Conservation (phyloP, 2,797 vertebrate species). For the Cygnus olor region DNA sequence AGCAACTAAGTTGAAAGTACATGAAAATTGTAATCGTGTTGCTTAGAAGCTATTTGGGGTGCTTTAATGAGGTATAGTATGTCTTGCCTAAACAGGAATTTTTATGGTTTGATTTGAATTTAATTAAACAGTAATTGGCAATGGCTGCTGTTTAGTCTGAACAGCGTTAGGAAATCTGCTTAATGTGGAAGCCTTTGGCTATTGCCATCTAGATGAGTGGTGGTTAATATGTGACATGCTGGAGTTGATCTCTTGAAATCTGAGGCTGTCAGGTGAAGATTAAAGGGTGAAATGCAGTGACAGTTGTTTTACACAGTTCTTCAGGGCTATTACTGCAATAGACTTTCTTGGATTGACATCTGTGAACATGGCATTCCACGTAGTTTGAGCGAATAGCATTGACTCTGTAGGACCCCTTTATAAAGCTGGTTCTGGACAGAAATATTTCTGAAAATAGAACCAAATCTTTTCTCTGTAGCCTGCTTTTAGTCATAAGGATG, state of each 20-base stretch:
- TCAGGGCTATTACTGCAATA: background rate
- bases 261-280: background rate
- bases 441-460: background rate
- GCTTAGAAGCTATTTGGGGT: background rate
- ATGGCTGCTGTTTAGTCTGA: background rate
- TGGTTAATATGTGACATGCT: background rate
- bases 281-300: background rate
- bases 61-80: background rate
- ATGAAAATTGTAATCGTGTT: rapidly evolving
- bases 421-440: background rate
- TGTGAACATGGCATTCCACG: rapidly evolving
- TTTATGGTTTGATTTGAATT: background rate
- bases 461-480: background rate
- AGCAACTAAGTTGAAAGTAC: background rate
- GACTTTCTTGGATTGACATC: background rate
- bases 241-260: background rate
- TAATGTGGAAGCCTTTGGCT: background rate
- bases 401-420: background rate
- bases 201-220: rapidly evolving
- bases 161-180: background rate
- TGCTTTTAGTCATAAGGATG: background rate
- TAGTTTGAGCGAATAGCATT: rapidly evolving
- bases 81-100: background rate
- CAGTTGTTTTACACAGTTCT: background rate
- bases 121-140: constrained; percentile 4